Evolutionary conservation across 2,888 invertebrate species (phyloP), one percentile per base, ranked within the genome.

Genomic region (Poecilobothrus nobilitatus): DNA sequence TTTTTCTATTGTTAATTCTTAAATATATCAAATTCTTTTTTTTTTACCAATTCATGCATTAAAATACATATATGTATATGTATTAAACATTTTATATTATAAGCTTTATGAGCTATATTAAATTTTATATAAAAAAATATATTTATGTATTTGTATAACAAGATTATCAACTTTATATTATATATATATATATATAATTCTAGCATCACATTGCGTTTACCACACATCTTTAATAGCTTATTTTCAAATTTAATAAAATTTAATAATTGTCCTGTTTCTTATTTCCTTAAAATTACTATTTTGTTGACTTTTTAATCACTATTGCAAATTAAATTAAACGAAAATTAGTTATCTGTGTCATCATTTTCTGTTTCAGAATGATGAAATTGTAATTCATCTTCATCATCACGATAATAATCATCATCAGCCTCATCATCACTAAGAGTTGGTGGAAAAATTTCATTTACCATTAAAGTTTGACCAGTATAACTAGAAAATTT

Each of bases 381-480:
- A 74, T 77, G 78, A 71, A 81, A 81, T 70, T 78, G 77, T 63
- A 81, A 75, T 70, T 81, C 81, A 63, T 78, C 78, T 70, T 77
- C 76, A 63, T 77, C 76, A 62, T 71, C 70, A 53, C 53, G 53
- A 53, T 18, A 53, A 53, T 53, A 53, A 68, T 68, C 69, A 66
- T 65, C 68, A 61, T 67, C 65, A 65, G 72, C 72, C 61, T 77
- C 77, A 69, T 78, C 76, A 66, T 76, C 69, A 71, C 76, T 77
- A 77, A 74, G 74, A 65, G 87, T 82, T 78, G 86, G 88, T 82
- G 94, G 94, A 86, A 94, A 94, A 84, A 93, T 89, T 85, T 93
- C 93, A 89, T 94, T 92, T 85, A 94, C 92, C 85, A 91, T 90
- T 87, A 90, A 87, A 86, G 92, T 91, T 86, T 94, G 94, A 86